Conservation (phyloP, 2,113 vertebrate genomes). For the Oenanthe melanoleuca region DNA sequence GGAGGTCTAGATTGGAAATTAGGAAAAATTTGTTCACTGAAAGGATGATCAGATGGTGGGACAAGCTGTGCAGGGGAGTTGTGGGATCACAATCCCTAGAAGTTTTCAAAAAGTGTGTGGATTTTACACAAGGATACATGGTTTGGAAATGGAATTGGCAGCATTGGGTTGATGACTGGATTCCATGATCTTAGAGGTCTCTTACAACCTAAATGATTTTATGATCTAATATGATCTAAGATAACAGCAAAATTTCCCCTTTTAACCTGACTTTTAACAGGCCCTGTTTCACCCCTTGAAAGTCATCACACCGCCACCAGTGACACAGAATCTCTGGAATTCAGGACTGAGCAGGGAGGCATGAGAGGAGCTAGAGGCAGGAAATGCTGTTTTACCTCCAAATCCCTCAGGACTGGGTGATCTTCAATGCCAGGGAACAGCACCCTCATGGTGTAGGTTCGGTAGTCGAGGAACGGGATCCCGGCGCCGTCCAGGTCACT, state of each 20-base stretch:
- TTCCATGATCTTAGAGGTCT: rapidly evolving
- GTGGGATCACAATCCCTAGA: neutral
- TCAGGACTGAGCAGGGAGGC: neutral
- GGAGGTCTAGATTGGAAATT: neutral
- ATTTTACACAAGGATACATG: neutral
- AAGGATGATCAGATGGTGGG: neutral
- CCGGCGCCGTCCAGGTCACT: constrained; percentile 95
- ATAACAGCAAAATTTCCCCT: neutral
- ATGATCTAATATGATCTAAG: neutral
- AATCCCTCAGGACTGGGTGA: constrained; percentile 92
- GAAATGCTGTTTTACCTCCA: constrained; percentile 82
- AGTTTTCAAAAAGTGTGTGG: neutral
- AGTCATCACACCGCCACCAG: neutral
- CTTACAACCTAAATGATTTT: neutral
- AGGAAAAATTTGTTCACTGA: too few relatives aligned
- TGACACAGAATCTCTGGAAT: neutral
- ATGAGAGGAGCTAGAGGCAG: neutral
- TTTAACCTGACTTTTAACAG: neutral
- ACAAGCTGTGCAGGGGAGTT: neutral
- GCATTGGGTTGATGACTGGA: neutral
- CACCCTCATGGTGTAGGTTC: constrained; percentile 96
- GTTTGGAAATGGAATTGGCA: neutral
- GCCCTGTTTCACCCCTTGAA: neutral
- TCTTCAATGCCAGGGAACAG: constrained; percentile 98
- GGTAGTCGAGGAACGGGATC: constrained; percentile 95